Evolutionary conservation across 2,797 vertebrate species (phyloP).

Genomic region (Scleropages formosus): DNA sequence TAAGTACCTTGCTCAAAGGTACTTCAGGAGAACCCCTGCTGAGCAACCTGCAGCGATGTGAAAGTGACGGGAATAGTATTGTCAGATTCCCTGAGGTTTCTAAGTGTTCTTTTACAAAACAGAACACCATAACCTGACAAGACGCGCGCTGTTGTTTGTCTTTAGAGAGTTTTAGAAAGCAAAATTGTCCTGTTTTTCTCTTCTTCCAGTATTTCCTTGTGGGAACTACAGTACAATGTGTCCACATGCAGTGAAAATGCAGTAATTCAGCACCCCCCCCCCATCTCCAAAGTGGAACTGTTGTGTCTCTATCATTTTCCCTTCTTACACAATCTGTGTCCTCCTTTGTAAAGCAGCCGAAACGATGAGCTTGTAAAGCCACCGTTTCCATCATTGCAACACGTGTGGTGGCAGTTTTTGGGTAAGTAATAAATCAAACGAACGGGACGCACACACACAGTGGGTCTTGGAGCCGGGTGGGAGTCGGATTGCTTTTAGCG

Average conservation of each 20-base stretch:
- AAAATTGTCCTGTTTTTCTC: too few relatives aligned
- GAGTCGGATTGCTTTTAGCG: neutral
- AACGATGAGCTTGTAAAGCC: neutral
- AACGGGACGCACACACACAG: neutral
- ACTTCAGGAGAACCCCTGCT: neutral
- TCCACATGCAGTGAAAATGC: neutral
- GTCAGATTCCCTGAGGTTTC: neutral
- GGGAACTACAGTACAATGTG: too few relatives aligned
- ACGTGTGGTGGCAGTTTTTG: neutral
- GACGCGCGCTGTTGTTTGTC: too few relatives aligned
- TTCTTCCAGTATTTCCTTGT: too few relatives aligned
- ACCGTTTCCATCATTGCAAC: conserved; percentile 7
- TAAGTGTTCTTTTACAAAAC: neutral
- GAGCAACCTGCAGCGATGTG: neutral
- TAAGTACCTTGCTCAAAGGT: neutral
- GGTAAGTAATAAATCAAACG: neutral
- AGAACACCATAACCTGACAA: too few relatives aligned
- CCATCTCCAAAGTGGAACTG: neutral
- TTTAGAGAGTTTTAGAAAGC: too few relatives aligned
- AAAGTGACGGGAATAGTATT: neutral
- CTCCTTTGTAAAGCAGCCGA: neutral
- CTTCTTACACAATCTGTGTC: neutral
- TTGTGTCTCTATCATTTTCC: neutral
- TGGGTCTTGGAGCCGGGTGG: neutral
- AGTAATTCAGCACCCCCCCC: neutral